Conservation (phyloP, 92 coral and sea anemone species). For the Paragorgia papillata region DNA sequence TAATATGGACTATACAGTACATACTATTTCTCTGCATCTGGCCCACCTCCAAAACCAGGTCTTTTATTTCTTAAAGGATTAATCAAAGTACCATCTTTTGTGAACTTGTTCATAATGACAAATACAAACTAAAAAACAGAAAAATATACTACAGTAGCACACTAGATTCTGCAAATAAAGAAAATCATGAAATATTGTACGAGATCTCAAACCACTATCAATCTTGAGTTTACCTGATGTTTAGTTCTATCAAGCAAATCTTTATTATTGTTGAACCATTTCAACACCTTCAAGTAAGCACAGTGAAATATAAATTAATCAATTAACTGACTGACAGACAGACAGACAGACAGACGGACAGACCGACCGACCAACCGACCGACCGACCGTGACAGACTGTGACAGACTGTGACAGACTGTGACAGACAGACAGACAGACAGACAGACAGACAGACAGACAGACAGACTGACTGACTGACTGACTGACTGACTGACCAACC, state of each 20-base stretch:
- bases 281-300: constrained; percentile 62
- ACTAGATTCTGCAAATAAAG: neutral
- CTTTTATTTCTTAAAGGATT: constrained; percentile 92
- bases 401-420: too few species aligned
- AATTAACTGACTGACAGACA: too few species aligned
- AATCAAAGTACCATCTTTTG: constrained; percentile 91
- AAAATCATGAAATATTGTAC: too few species aligned
- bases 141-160: neutral
- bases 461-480: too few species aligned
- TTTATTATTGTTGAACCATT: constrained; percentile 83
- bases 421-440: too few species aligned
- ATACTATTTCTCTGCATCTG: constrained; percentile 79
- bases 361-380: too few species aligned
- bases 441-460: too few species aligned
- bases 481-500: too few species aligned
- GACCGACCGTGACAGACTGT: too few species aligned
- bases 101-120: constrained; percentile 59
- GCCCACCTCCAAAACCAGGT: constrained; percentile 93
- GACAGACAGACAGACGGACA: too few species aligned
- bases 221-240: constrained; percentile 60
- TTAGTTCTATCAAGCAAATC: constrained; percentile 70
- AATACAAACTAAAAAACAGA: constrained; percentile 17
- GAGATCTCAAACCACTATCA: neutral
- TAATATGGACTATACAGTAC: constrained; percentile 22
- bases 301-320: too few species aligned